Base-by-base conservation (phyloP, 2,888 invertebrate species). In the Cremastobaeus sp. region DNA sequence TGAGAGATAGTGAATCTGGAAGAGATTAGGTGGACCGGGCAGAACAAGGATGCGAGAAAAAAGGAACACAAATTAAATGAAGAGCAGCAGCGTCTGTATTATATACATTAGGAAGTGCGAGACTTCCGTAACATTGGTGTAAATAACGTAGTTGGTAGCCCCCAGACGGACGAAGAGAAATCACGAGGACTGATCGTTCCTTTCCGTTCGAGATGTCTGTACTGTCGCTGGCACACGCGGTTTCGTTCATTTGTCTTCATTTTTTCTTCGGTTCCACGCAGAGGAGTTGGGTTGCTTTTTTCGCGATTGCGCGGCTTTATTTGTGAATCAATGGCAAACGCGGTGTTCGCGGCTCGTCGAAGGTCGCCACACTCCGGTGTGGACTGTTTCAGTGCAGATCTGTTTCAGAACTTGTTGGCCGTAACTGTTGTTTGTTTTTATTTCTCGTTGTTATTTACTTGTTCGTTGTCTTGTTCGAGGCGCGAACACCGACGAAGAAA, bases 81-180 rank as follows among this genome's bases (percentile, higher is more conserved):
- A 77, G 76, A 69, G 70, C 71, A 78, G 80, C 78, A 82, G 81
- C 84, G 82, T 81, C 77, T 87, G 86, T 86, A 87, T 85, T 83
- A 87, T 87, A 86, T 87, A 85, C 81, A 85, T 80, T 85, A 86
- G 84, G 81, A 75, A 82, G 83, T 79, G 55, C 48, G 78, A 77
- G 81, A 78, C 79, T 78, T 79, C 75, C 80, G 69, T 84, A 84
- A 85, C 83, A 85, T 86, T 84, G 81, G 45, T 87, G 87, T 87
- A 87, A 79, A 87, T 87, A 87, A 84, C 76, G 75, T 78, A 72
- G 68, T 62, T 62, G 52, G 43, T 69, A 69, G 74, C 52, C 32
- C 30, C 21, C 35, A 18, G 52, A 64, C 35, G 48, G 28, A 39
- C 55, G 30, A 30, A 14, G 50, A 50, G 47, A 6, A 57, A 55